Percentiles rank a stretch among this genome's conserved stretches.
Conservation (phyloP, 2,888 invertebrate genomes). For the Carpatolechia fugitivella region DNA sequence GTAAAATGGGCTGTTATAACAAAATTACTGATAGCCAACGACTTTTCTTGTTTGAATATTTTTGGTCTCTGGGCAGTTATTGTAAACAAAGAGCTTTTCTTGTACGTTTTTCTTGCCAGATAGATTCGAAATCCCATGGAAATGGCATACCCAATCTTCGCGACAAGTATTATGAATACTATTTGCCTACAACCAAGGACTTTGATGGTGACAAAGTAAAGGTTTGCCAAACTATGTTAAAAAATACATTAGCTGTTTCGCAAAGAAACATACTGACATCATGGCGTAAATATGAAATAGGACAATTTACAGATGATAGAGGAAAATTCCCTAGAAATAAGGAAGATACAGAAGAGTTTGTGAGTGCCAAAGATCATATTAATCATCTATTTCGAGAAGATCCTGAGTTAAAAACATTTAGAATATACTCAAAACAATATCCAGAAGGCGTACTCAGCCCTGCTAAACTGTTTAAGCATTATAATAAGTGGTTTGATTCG, state of each 20-base stretch:
- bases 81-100: neutral
- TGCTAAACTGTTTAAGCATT: no score
- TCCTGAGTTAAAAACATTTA: neutral
- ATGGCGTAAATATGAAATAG: no score
- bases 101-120: neutral
- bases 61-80: neutral
- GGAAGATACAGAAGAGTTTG: no score
- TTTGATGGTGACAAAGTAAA: neutral
- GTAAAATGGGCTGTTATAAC: neutral
- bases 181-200: neutral
- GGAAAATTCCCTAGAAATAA: no score
- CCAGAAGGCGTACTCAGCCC: no score
- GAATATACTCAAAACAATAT: no score
- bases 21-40: neutral
- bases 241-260: neutral
- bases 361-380: no score
- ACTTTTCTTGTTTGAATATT: conserved; percentile 4
- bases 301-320: no score
- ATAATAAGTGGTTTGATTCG: no score
- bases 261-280: no score
- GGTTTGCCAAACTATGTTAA: neutral
- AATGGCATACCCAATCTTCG: no score
- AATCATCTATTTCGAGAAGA: no score
- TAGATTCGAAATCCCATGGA: neutral
- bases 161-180: neutral